phyloP scores from a whole-genome alignment of 1,140 invertebrate species.

The Acromyrmex charruanus region DNA sequence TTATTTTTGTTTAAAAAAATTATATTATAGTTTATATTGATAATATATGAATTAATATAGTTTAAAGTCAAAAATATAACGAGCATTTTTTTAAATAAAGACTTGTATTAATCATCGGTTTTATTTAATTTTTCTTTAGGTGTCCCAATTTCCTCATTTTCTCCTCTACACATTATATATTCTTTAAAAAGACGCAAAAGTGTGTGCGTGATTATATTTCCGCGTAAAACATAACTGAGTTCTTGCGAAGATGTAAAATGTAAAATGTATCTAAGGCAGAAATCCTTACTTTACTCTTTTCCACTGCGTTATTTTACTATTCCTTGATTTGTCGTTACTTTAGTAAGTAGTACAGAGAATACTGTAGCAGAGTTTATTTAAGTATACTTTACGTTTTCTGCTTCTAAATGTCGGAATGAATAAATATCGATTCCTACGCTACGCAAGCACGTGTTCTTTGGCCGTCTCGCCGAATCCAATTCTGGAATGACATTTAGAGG shows the following conservation, averaged over 20 bases:
- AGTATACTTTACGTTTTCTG: slow-evolving; percentile 49
- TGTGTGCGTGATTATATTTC: background rate
- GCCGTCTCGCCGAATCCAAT: slow-evolving; percentile 28
- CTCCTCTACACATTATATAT: background rate
- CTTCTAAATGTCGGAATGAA: slow-evolving; percentile 26
- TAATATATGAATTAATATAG: too few relatives aligned
- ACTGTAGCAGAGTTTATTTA: background rate
- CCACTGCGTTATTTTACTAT: background rate
- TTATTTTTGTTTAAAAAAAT: too few relatives aligned
- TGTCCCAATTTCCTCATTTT: too few relatives aligned
- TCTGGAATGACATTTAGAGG: slow-evolving; percentile 24
- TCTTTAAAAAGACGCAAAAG: background rate
- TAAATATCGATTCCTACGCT: slow-evolving; percentile 26
- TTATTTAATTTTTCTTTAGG: too few relatives aligned
- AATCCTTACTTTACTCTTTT: background rate
- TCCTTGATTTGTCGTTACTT: slow-evolving; percentile 16
- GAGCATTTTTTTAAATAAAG: too few relatives aligned
- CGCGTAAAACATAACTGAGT: background rate
- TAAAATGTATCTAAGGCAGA: background rate
- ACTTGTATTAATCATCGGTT: too few relatives aligned
- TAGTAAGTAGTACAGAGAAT: background rate
- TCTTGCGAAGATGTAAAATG: background rate
- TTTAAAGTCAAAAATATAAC: too few relatives aligned
- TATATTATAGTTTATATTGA: too few relatives aligned
- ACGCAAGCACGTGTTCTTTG: slow-evolving; percentile 4